phyloP scores from a whole-genome alignment of 2,888 invertebrate genomes.

The Callyntrura guangdongensis region DNA sequence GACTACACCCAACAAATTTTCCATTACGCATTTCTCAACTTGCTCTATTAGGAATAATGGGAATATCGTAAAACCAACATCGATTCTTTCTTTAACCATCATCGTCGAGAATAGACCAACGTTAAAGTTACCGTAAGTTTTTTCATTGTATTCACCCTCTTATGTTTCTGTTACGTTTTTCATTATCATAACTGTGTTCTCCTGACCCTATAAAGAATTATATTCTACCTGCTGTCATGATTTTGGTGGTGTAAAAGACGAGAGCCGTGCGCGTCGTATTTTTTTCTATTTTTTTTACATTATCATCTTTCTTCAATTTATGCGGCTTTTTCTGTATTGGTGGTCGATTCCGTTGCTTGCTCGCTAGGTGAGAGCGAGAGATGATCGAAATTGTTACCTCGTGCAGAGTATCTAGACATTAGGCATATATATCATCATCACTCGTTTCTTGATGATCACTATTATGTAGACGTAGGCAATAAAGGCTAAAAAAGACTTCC shows the following conservation, averaged over 20 bases:
- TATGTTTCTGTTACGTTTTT: background rate
- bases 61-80: conserved; percentile 65
- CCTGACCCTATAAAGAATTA: background rate
- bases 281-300: background rate
- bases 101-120: too few relatives aligned
- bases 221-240: background rate
- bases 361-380: conserved; percentile 60
- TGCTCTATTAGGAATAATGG: conserved; percentile 27
- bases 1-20: conserved; percentile 73
- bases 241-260: background rate
- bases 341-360: conserved; percentile 72
- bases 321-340: conserved; percentile 49
- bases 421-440: background rate
- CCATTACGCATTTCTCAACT: conserved; percentile 61
- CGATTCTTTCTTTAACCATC: conserved; percentile 20
- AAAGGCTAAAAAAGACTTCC: conserved; percentile 1
- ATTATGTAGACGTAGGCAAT: background rate
- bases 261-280: background rate
- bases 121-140: background rate
- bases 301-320: conserved; percentile 2
- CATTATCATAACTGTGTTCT: background rate
- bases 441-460: background rate
- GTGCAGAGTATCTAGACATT: background rate
- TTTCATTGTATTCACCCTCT: background rate
- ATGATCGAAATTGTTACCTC: conserved; percentile 50